Conservation (phyloP, 2,888 invertebrate species). For the Bruchidius siliquastri region DNA sequence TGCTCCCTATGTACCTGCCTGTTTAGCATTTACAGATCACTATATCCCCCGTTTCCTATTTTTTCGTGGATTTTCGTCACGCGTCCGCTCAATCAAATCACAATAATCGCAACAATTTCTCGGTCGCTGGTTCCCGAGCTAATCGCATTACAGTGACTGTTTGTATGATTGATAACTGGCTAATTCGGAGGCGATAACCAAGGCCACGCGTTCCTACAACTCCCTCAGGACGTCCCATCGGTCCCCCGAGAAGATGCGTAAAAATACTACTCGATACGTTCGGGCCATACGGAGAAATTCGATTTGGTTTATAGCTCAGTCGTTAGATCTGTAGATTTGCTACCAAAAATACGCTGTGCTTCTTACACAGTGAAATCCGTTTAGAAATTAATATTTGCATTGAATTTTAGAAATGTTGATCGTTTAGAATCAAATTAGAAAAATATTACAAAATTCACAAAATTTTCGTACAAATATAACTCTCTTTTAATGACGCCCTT, state of each 20-base stretch:
- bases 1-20: no score
- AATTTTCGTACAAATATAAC: no score
- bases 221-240: constrained; percentile 24
- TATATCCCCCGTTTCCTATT: background rate
- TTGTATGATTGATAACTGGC: constrained; percentile 43
- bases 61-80: background rate
- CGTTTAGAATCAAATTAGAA: no score
- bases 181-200: constrained; percentile 36
- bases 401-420: no score
- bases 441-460: no score
- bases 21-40: background rate
- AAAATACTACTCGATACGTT: constrained; percentile 15
- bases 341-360: no score
- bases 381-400: no score
- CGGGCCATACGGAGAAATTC: constrained; percentile 15
- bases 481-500: no score
- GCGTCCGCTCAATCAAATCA: constrained; percentile 14
- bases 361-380: no score
- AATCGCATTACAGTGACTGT: constrained; percentile 29
- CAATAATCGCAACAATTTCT: constrained; percentile 21
- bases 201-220: constrained; percentile 34
- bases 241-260: constrained; percentile 22
- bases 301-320: constrained; percentile 11
- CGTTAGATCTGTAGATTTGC: constrained; percentile 12
- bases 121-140: constrained; percentile 13